Evolutionary conservation across 2,113 vertebrate genomes (phyloP).

Genomic region (Sisor rabdophorus): DNA sequence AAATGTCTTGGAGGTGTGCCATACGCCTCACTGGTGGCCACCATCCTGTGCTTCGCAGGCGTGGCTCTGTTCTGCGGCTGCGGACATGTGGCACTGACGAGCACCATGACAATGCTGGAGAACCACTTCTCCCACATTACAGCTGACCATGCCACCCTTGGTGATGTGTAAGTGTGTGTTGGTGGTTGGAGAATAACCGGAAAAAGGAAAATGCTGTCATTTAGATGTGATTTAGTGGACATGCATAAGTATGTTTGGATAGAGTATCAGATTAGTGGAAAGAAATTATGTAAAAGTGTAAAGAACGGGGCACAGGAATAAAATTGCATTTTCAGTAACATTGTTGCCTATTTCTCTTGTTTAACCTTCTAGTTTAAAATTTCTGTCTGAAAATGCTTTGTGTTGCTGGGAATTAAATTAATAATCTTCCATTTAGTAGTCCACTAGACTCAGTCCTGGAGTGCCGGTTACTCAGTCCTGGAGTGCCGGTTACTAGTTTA

Average conservation of each 20-base stretch:
- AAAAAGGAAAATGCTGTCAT: background rate
- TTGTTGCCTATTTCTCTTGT: constrained; percentile 5
- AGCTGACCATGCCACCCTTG: constrained; percentile 85
- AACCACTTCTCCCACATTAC: constrained; percentile 86
- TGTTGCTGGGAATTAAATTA: too few relatives aligned
- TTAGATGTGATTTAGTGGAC: background rate
- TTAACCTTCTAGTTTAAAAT: background rate
- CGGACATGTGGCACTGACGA: constrained; percentile 89
- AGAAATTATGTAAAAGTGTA: background rate
- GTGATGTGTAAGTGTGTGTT: constrained; percentile 80
- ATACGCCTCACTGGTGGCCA: constrained; percentile 96
- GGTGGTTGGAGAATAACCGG: background rate
- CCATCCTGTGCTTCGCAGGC: constrained; percentile 95
- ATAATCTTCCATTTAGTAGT: too few relatives aligned
- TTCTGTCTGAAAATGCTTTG: background rate
- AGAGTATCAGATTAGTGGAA: background rate
- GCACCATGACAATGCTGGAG: constrained; percentile 89
- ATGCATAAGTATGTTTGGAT: background rate
- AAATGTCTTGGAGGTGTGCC: constrained; percentile 98
- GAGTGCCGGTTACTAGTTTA: too few relatives aligned
- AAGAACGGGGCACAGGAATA: background rate
- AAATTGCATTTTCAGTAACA: constrained; percentile 9
- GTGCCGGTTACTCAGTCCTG: too few relatives aligned
- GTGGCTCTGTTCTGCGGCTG: constrained; percentile 95
- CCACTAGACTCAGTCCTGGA: too few relatives aligned